These are phyloP conservation scores for Trinorchestia longiramus DNA, from an alignment of 1,140 invertebrate species.

Conservation along the genomic window DNA sequence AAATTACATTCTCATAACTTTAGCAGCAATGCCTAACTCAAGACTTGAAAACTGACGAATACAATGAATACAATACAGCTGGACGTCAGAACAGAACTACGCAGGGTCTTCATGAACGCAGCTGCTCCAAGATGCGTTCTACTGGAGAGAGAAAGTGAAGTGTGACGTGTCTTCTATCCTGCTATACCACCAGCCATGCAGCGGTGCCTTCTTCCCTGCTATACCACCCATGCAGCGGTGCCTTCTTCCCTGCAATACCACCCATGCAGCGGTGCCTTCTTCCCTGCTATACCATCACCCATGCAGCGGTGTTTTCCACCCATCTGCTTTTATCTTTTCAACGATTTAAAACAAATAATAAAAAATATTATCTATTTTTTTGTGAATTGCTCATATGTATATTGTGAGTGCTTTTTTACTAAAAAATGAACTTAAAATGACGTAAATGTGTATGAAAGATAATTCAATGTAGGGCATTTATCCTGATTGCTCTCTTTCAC, in stretches of 20 bases:
- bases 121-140: background rate
- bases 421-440: background rate
- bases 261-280: background rate
- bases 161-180: background rate
- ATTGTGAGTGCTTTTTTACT: background rate
- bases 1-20: background rate
- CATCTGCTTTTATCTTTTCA: background rate
- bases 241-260: background rate
- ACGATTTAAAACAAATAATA: background rate
- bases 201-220: background rate
- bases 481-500: background rate
- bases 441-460: background rate
- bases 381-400: background rate
- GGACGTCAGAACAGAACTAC: background rate
- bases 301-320: background rate
- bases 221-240: background rate
- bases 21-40: background rate
- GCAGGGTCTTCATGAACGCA: background rate
- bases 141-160: constrained; percentile 41
- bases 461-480: background rate
- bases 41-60: background rate
- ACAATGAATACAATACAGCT: too few species aligned
- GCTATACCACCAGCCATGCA: constrained; percentile 3
- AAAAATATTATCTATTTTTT: background rate
- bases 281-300: background rate